Conservation (phyloP, 2,113 vertebrate genomes). For the Chitala chitala region DNA sequence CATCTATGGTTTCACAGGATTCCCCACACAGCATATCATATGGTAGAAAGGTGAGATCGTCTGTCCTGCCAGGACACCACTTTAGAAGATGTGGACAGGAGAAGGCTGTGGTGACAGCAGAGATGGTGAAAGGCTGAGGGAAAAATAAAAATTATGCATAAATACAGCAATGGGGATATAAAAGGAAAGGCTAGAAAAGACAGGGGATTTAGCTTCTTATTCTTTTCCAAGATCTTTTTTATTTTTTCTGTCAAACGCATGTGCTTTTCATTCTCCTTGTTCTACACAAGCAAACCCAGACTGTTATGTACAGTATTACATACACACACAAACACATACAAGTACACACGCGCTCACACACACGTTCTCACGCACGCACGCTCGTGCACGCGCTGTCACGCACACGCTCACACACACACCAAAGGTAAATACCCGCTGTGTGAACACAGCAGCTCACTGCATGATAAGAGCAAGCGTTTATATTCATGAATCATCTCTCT, state of each 20-base stretch:
- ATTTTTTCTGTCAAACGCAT: slow-evolving; percentile 6
- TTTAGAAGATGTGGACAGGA: neutral
- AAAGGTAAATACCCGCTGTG: neutral
- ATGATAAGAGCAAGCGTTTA: neutral
- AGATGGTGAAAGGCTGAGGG: neutral
- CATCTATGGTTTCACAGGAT: neutral
- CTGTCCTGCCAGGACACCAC: slow-evolving; percentile 23
- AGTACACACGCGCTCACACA: neutral
- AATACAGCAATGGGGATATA: neutral
- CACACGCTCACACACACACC: neutral
- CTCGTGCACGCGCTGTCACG: too few relatives aligned
- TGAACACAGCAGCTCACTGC: neutral
- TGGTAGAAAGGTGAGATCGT: slow-evolving; percentile 34
- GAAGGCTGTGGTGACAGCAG: neutral
- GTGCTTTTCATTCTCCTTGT: neutral
- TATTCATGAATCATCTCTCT: neutral
- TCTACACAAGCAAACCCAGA: neutral
- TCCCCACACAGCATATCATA: slow-evolving; percentile 31
- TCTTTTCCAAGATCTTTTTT: slow-evolving; percentile 14
- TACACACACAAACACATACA: neutral
- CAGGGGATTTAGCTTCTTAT: neutral
- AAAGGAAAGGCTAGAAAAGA: neutral
- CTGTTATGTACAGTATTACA: neutral
- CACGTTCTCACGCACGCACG: neutral
- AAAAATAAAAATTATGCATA: neutral